Evolutionary conservation across 1,140 invertebrate species (phyloP).

Genomic region (Lithobius niger): DNA sequence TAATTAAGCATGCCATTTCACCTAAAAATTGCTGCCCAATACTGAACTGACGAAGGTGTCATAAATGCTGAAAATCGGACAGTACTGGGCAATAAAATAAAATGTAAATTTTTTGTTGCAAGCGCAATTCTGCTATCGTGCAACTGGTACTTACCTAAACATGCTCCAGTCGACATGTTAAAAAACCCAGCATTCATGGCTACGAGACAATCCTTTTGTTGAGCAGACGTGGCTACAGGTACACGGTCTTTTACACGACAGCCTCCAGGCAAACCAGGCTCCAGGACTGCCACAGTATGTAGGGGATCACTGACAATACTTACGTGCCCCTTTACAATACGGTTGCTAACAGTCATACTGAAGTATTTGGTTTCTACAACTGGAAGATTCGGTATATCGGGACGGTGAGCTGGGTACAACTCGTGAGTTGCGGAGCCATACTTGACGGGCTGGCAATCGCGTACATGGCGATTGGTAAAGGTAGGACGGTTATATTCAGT

Average conservation of each 20-base stretch:
- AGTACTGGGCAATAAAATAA: no score
- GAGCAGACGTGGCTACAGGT: constrained; percentile 23
- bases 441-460: constrained; percentile 23
- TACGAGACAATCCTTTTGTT: constrained; percentile 24
- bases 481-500: constrained; percentile 7
- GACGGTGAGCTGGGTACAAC: constrained; percentile 15
- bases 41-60: no score
- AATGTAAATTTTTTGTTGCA: neutral
- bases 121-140: neutral
- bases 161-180: constrained; percentile 26
- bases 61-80: constrained; percentile 10
- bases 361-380: constrained; percentile 19
- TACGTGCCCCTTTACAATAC: constrained; percentile 18
- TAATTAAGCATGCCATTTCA: no score
- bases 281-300: constrained; percentile 26
- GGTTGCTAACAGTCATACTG: constrained; percentile 8
- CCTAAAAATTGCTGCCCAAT: no score
- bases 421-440: constrained; percentile 24
- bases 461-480: constrained; percentile 22
- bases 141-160: constrained; percentile 24
- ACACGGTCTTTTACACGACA: constrained; percentile 20
- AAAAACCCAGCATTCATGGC: constrained; percentile 34
- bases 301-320: constrained; percentile 23
- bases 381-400: constrained; percentile 12
- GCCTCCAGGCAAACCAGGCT: constrained; percentile 22